Evolutionary conservation across 2,113 vertebrate species (phyloP), one percentile per base, ranked within the genome.

Genomic region (Corvus hawaiiensis): DNA sequence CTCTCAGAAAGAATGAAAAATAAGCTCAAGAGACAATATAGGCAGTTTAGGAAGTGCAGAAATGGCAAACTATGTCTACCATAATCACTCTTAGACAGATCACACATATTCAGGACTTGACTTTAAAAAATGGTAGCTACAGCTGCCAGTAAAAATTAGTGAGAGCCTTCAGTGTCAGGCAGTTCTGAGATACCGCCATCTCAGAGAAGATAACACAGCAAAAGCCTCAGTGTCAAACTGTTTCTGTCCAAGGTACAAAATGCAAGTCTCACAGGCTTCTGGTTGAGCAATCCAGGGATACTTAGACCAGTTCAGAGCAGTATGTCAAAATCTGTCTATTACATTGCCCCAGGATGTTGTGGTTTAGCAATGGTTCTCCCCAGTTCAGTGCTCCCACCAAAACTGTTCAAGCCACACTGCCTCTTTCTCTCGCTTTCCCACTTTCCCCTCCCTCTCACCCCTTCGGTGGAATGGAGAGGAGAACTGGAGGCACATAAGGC

Each of bases 381-480:
- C 77, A 67, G 0, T 18, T 54, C 62, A 28, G 11, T 16, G 20
- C 7, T 46, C 33, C 39, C 54, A 26, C 5, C 2, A 0, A 33
- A 33, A 75, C 28, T 46, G 16, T 13, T 52, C 20, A 27, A 62
- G 26, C 20, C 30, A 35, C 39, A 27, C 4, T 13, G 14, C 7
- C 13, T 37, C 20, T 46, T 37, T 26, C 13, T 67, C 5, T 0
- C 0, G 0, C 6, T 30, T 24, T 7, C 19, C 20, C 5, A 39
- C 9, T 5, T 44, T 39, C 13, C 24, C 39, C 16, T 61, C 28
- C 24, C 24, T 64, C 43, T 43, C 32, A 52, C 3, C 12, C 14
- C 17, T 13, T 6, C 0, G 0, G 21, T 4, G 8, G 51, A 26
- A 51, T 3, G 18, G 35, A 43, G 26, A 43, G 30, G 6, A 49